Base-by-base conservation (phyloP, 2,888 invertebrate species). In the Falcaria lacertinaria region DNA sequence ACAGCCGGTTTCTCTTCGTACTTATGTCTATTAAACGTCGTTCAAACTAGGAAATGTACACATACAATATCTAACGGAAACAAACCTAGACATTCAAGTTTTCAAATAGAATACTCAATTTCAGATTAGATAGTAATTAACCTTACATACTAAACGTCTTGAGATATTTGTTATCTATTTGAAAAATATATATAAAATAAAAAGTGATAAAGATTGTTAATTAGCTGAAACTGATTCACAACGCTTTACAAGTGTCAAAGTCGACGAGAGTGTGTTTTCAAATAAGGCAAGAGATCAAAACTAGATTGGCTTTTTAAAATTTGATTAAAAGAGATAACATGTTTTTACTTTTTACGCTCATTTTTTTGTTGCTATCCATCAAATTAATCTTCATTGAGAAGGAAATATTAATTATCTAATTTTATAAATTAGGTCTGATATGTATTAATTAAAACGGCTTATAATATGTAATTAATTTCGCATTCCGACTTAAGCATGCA, bases 101-200 rank as follows among this genome's bases (percentile, higher is more conserved):
- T 37, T 25, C 22, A 37, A 37, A 37, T 37, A 13, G 37, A 15
- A 37, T 37, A 37, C 14, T 37, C 16, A 25, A 22, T 35, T 15
- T 3, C 2, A 37, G 37, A 37, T 37, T 37, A 37, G 37, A 37
- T 37, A 22, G 37, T 37, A 37, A 37, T 37, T 37, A 37, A 37
- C 8, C 37, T 37, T 37, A 37, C 37, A 37, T 37, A 22, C 13
- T 37, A 25, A 37, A 37, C 14, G 22, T 22, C 11, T 28, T 28
- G 28, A 7, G 28, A 28, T 11, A 7, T 28, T 22, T 2, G 22
- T 7, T 6, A 22, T 22, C 22, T 22, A 7, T 6, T 1, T 1
- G 22, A 22, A 6, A 7, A 22, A 22, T 6, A 19, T 6, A 22
- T 6, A 11, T 28, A 28, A 11, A 11, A 11, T 19, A 19, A 19